Percentiles rank a stretch among this genome's conserved stretches.
These are phyloP conservation scores for Ceratosolen solmsi DNA, from an alignment of 1,140 invertebrate species.

Conservation along the genomic window DNA sequence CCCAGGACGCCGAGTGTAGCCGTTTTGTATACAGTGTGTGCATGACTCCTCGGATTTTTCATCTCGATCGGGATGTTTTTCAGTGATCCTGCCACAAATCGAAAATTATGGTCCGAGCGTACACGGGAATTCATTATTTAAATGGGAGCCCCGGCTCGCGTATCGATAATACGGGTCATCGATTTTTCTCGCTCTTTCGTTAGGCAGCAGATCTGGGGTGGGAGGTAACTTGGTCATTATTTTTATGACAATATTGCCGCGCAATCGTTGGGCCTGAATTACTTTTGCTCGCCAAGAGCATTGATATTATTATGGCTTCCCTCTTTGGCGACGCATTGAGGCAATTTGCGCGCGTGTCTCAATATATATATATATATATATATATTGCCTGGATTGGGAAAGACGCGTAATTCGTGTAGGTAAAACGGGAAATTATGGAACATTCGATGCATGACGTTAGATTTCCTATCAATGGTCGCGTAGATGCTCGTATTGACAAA, in stretches of 20 bases:
- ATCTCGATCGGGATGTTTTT: slow-evolving; percentile 27
- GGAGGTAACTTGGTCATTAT: background rate
- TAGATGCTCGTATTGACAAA: too few species aligned
- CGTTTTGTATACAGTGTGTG: background rate
- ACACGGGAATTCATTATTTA: background rate
- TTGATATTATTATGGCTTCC: too few species aligned
- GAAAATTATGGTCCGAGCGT: background rate
- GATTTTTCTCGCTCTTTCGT: background rate
- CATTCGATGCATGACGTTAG: too few species aligned
- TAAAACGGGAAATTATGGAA: too few species aligned
- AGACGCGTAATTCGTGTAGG: too few species aligned
- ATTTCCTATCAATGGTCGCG: too few species aligned
- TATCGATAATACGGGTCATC: background rate
- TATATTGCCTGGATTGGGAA: too few species aligned
- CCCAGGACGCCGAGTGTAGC: background rate
- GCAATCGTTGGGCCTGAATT: background rate
- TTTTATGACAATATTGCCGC: background rate
- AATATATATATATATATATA: too few species aligned
- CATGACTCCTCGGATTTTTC: slow-evolving; percentile 32
- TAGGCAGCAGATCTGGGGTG: too few species aligned
- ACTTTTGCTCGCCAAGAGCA: background rate
- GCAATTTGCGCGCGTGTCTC: too few species aligned
- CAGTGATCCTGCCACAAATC: background rate
- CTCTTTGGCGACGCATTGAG: too few species aligned
- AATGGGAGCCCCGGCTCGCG: background rate